These are phyloP conservation scores for Sycophila texana DNA, from an alignment of 2,888 invertebrate genomes.

Conservation along the genomic window DNA sequence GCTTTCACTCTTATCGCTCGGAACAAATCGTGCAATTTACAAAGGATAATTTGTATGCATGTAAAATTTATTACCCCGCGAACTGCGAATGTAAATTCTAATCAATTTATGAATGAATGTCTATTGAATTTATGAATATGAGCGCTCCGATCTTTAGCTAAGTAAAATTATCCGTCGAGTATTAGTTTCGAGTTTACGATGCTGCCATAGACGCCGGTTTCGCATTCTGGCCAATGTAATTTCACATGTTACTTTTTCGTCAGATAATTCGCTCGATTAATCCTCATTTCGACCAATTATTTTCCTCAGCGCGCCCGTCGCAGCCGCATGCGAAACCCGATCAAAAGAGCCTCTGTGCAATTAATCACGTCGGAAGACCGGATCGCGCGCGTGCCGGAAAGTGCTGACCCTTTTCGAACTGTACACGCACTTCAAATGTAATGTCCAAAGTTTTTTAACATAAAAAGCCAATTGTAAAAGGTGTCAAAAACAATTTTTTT, in stretches of 20 bases:
- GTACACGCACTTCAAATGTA: neutral
- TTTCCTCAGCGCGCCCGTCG: neutral
- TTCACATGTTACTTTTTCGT: constrained; percentile 2
- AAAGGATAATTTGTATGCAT: no score
- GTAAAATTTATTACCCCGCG: no score
- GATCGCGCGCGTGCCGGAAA: constrained; percentile 18
- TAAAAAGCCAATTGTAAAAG: neutral
- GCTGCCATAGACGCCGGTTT: neutral
- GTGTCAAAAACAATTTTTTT: no score
- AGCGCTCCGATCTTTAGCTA: no score
- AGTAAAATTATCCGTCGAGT: no score
- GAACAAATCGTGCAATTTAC: no score
- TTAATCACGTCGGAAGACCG: constrained; percentile 39
- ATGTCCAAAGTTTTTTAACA: neutral
- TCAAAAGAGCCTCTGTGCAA: constrained; percentile 45
- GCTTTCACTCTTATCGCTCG: no score
- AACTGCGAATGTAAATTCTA: no score
- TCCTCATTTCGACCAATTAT: constrained; percentile 51
- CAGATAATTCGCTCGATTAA: constrained; percentile 46
- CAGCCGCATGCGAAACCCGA: constrained; percentile 31
- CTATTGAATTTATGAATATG: no score
- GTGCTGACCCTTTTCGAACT: neutral
- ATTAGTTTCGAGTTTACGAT: neutral
- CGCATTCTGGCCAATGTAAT: neutral
- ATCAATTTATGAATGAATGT: no score